Evolutionary conservation across 1,140 invertebrate genomes (phyloP).

Genomic region (Aricia agestis): DNA sequence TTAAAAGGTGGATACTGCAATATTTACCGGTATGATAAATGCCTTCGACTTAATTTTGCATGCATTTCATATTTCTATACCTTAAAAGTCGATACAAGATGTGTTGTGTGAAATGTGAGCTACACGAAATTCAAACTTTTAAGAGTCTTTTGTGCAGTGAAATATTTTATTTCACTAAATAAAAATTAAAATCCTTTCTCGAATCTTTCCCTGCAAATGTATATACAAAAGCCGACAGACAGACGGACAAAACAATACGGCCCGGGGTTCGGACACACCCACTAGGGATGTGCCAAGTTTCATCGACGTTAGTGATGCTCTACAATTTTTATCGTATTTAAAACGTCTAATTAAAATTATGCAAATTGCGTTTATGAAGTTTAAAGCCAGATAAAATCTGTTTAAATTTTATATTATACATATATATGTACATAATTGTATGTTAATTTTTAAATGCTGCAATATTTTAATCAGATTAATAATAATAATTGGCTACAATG

Average conservation of each 20-base stretch:
- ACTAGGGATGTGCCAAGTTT: conserved; percentile 47
- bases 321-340: conserved; percentile 19
- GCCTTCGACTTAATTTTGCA: no score
- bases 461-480: neutral
- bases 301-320: conserved; percentile 42
- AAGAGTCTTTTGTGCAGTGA: neutral
- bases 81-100: no score
- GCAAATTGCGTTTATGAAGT: neutral
- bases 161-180: conserved; percentile 4
- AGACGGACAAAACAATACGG: conserved; percentile 67
- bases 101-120: neutral
- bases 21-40: neutral
- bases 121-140: neutral
- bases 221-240: conserved; percentile 53
- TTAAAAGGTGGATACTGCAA: conserved; percentile 14
- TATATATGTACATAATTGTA: neutral
- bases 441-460: neutral
- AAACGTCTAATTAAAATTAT: neutral
- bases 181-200: conserved; percentile 12
- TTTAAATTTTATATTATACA: neutral
- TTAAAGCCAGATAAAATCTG: neutral
- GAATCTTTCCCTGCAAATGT: conserved; percentile 44
- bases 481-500: neutral
- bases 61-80: no score
- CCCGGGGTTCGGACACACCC: conserved; percentile 59